Conservation (phyloP, 2,797 vertebrate genomes). For the Eulemur mongoz region DNA sequence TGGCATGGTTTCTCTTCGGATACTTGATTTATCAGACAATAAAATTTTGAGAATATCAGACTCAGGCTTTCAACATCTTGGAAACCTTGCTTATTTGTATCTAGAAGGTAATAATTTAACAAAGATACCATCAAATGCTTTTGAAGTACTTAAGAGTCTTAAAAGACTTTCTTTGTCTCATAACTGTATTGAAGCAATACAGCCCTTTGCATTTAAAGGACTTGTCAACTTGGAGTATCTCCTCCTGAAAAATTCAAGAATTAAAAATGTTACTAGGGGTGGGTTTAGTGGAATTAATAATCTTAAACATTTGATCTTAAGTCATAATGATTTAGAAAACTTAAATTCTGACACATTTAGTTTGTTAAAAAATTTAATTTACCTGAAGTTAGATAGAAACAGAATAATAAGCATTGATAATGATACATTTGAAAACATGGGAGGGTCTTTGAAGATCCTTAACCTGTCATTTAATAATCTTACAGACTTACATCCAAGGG, state of each 20-base stretch:
- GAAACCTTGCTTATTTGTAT: constrained; percentile 82
- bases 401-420: constrained; percentile 81
- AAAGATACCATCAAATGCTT: constrained; percentile 81
- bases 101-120: constrained; percentile 85
- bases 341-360: constrained; percentile 83
- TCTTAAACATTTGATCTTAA: constrained; percentile 84
- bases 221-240: constrained; percentile 82
- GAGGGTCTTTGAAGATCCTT: constrained; percentile 84
- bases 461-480: constrained; percentile 88
- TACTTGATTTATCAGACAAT: constrained; percentile 84
- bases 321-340: constrained; percentile 83
- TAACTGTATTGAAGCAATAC: constrained; percentile 81
- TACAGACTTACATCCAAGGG: constrained; percentile 84
- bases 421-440: constrained; percentile 84
- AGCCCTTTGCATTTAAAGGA: constrained; percentile 84
- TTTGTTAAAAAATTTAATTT: constrained; percentile 80
- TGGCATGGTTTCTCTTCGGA: constrained; percentile 80
- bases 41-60: constrained; percentile 84
- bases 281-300: constrained; percentile 83
- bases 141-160: constrained; percentile 82
- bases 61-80: constrained; percentile 82
- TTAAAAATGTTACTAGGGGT: constrained; percentile 79
- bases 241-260: constrained; percentile 81
- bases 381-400: constrained; percentile 85
- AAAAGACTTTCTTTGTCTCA: constrained; percentile 85